Conservation (phyloP, 2,888 invertebrate genomes). For the Drosophila tanythrix region DNA sequence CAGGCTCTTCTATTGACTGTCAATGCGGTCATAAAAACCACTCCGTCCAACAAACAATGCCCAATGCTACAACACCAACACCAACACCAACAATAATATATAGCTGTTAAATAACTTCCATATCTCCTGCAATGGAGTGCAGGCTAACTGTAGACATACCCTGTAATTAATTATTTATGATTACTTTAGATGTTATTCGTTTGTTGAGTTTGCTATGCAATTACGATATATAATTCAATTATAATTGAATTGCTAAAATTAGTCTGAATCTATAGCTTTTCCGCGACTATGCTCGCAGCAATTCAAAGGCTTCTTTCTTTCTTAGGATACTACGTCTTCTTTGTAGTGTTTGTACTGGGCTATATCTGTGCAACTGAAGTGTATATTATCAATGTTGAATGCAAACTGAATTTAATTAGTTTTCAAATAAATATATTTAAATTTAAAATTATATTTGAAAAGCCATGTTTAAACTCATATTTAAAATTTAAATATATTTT, state of each 20-base stretch:
- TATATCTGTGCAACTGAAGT: neutral
- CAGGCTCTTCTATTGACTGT: conserved; percentile 61
- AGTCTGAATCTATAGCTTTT: no score
- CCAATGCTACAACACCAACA: conserved; percentile 17
- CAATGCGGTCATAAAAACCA: conserved; percentile 71
- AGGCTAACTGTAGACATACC: conserved; percentile 8
- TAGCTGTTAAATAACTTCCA: conserved; percentile 22
- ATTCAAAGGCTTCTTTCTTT: neutral
- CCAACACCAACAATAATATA: conserved; percentile 15
- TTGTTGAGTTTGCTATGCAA: neutral
- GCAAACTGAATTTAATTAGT: neutral
- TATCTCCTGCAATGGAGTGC: no score
- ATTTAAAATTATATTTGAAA: neutral
- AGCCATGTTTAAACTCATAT: neutral
- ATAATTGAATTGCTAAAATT: neutral
- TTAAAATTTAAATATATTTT: neutral
- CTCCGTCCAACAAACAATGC: conserved; percentile 64
- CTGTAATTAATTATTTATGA: neutral
- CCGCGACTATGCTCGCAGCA: no score
- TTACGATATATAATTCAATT: neutral
- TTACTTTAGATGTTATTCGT: neutral
- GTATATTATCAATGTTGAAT: neutral
- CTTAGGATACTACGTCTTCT: neutral
- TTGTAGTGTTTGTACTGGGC: neutral
- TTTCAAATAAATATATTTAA: no score